Percentiles rank a stretch among this genome's conserved stretches.
phyloP scores from a whole-genome alignment of 2,888 invertebrate species.

The Drosophila trichaetosa region DNA sequence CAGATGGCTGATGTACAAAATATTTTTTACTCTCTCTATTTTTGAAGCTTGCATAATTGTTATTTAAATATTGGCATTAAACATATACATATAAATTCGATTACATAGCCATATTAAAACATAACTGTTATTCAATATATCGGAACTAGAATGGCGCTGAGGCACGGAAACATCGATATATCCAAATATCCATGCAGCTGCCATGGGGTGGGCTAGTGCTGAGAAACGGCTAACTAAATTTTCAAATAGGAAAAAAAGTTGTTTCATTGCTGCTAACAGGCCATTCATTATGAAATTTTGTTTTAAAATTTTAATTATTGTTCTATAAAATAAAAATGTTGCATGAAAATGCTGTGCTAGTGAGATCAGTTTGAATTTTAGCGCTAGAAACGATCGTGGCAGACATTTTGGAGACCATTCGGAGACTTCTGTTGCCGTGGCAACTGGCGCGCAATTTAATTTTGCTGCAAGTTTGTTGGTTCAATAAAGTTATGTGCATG shows the following conservation, averaged over 20 bases:
- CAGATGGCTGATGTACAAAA: not conserved
- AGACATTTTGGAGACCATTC: not conserved
- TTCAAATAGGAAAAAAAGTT: not conserved
- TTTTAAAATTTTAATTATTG: fast-evolving
- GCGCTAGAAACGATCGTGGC: constrained; percentile 29
- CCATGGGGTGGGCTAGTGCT: not conserved
- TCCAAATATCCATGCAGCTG: constrained; percentile 1
- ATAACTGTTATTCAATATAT: not conserved
- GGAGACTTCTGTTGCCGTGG: constrained; percentile 21
- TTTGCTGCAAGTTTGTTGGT: constrained; percentile 49
- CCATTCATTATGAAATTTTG: not conserved
- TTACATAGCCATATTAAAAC: not conserved
- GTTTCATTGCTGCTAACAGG: not conserved
- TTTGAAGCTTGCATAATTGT: not conserved
- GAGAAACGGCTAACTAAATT: not conserved
- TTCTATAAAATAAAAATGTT: fast-evolving
- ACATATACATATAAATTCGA: not conserved
- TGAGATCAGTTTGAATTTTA: constrained; percentile 13
- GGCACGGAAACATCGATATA: not conserved
- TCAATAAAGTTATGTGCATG: constrained; percentile 48
- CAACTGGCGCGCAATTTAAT: constrained; percentile 25
- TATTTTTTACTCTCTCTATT: not conserved
- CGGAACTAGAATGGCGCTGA: not conserved
- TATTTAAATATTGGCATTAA: not conserved
- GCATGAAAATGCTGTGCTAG: not conserved